Percentiles rank a stretch among this genome's conserved stretches.
Evolutionary conservation across 2,888 invertebrate species (phyloP).

Genomic region (Eretmocerus hayati): DNA sequence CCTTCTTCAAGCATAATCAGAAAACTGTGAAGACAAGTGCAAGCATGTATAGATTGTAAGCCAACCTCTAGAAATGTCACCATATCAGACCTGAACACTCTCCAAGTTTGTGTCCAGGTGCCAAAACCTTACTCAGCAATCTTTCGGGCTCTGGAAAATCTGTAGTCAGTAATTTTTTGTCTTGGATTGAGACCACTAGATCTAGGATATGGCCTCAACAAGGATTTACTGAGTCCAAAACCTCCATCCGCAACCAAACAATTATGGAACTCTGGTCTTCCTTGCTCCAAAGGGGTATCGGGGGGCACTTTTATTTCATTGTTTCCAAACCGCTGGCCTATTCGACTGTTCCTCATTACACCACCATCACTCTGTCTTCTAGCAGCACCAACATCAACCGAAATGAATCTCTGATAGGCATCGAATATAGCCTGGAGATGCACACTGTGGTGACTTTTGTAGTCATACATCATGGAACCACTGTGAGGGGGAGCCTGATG

Average conservation of each 20-base stretch:
- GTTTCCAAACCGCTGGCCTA: conserved; percentile 15
- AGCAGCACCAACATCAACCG: conserved; percentile 17
- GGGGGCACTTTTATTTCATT: neutral
- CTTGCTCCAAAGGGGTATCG: neutral
- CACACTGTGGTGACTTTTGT: conserved; percentile 23
- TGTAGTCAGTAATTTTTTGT: conserved; percentile 20
- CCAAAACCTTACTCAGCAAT: conserved; percentile 20
- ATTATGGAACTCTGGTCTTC: conserved; percentile 12
- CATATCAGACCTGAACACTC: conserved; percentile 19
- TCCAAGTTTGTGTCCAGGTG: conserved; percentile 14
- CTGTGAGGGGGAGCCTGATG: too few relatives aligned
- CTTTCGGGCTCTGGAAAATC: conserved; percentile 20
- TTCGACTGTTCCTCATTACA: conserved; percentile 18
- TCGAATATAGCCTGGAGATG: conserved; percentile 22
- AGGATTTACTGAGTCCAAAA: conserved; percentile 12
- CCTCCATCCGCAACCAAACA: conserved; percentile 20
- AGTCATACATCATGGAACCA: conserved; percentile 23
- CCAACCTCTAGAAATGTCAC: conserved; percentile 9
- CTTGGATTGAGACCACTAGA: conserved; percentile 9
- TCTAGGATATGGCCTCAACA: conserved; percentile 21
- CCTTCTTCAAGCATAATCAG: too few relatives aligned
- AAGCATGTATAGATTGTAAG: conserved; percentile 15
- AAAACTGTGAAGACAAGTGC: conserved; percentile 20
- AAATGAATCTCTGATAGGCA: too few relatives aligned
- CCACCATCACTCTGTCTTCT: conserved; percentile 22